A percentile compares a stretch with the other conserved stretches of the same genome.
phyloP scores from a whole-genome alignment of 2,113 vertebrate genomes.

The Hypanus sabinus region DNA sequence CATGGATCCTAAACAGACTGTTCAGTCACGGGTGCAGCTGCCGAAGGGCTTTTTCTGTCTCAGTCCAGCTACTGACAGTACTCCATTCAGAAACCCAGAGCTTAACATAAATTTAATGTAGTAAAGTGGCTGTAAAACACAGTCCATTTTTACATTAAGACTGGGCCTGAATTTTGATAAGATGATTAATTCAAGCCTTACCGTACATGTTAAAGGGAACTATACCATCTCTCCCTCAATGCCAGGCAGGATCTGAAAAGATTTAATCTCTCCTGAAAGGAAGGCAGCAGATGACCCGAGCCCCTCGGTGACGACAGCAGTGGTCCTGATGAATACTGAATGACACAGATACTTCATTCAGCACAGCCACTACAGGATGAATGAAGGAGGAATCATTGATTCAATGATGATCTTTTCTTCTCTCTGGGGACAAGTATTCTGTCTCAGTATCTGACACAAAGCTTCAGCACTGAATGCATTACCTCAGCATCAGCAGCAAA shows the following conservation, averaged over 20 bases:
- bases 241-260: constrained; percentile 5
- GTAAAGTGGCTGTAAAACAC: background rate
- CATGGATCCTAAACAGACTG: too few species aligned
- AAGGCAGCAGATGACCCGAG: background rate
- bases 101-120: background rate
- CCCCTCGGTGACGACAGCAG: background rate
- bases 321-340: background rate
- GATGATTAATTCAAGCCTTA: constrained; percentile 14
- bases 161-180: background rate
- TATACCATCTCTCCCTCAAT: constrained; percentile 30
- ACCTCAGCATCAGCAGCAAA: constrained; percentile 13
- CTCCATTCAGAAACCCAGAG: background rate
- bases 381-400: constrained; percentile 15
- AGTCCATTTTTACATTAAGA: background rate
- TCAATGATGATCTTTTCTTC: constrained; percentile 3
- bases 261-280: background rate
- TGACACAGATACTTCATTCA: constrained; percentile 13
- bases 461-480: constrained; percentile 1
- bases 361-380: background rate
- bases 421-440: constrained; percentile 23
- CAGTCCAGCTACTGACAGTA: background rate
- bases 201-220: constrained; percentile 21
- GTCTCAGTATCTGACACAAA: background rate
- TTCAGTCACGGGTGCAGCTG: too few species aligned
- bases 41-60: too few species aligned